Evolutionary conservation across 2,797 vertebrate genomes (phyloP).

Genomic region (Helarctos malayanus): DNA sequence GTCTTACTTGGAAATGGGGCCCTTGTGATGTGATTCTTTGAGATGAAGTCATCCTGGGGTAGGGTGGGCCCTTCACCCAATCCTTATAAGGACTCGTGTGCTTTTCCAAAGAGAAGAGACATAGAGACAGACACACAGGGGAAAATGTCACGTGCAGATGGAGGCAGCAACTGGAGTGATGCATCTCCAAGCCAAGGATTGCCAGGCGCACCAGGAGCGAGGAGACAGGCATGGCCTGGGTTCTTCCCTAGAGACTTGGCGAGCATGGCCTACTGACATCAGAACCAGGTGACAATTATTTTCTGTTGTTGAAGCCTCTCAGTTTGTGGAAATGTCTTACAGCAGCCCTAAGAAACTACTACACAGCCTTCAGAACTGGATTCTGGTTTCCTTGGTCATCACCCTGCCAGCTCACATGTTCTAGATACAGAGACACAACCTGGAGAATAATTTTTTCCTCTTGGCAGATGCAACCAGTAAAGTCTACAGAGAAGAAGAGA

Average conservation of each 20-base stretch:
- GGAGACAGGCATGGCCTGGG: not conserved
- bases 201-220: accelerated
- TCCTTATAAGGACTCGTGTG: not conserved
- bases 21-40: not conserved
- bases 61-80: not conserved
- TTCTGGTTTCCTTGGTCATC: not conserved
- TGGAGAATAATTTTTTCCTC: not conserved
- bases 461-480: not conserved
- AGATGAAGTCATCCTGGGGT: not conserved
- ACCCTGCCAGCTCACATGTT: not conserved
- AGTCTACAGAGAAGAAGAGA: not conserved
- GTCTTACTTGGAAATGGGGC: not conserved
- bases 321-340: not conserved
- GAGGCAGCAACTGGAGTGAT: no score
- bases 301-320: not conserved
- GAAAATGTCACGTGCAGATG: accelerated
- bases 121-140: not conserved
- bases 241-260: not conserved
- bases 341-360: no score
- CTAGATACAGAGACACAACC: not conserved
- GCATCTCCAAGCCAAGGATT: not conserved
- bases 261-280: accelerated
- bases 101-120: not conserved
- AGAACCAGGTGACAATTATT: not conserved
- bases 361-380: not conserved